Conservation (phyloP, 2,113 vertebrate species). For the Trematomus loennbergii region DNA sequence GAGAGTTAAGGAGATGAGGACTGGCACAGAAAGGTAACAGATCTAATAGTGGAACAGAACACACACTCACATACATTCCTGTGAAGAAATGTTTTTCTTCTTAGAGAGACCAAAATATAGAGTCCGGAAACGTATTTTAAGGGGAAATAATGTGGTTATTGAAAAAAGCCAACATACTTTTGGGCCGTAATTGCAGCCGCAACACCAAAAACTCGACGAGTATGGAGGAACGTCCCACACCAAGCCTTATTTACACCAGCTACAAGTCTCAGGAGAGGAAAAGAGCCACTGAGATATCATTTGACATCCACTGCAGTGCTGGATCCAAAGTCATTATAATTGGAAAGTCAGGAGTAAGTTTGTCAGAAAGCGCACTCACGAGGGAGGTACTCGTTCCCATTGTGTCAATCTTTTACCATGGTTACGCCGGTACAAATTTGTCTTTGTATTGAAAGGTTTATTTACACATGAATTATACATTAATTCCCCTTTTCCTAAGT, state of each 20-base stretch:
- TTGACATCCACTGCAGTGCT: conserved; percentile 54
- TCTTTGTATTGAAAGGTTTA: conserved; percentile 64
- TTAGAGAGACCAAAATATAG: neutral
- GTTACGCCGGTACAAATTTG: conserved; percentile 51
- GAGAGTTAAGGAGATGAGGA: conserved; percentile 4
- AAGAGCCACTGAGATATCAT: conserved; percentile 55
- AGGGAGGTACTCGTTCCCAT: conserved; percentile 64
- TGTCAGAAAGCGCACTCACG: conserved; percentile 60
- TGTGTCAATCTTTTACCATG: conserved; percentile 72
- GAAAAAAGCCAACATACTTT: conserved; percentile 15
- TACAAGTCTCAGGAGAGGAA: conserved; percentile 38
- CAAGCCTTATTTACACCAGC: conserved; percentile 62
- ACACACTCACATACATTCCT: neutral
- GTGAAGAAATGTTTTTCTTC: neutral
- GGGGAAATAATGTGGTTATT: conserved; percentile 16
- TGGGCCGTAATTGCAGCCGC: conserved; percentile 35
- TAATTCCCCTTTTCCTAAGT: conserved; percentile 45
- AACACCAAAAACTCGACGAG: conserved; percentile 24
- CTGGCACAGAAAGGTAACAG: conserved; percentile 4
- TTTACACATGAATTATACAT: conserved; percentile 72
- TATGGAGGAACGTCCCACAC: conserved; percentile 35
- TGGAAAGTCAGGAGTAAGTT: conserved; percentile 70
- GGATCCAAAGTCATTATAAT: conserved; percentile 74
- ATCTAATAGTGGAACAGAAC: conserved; percentile 7
- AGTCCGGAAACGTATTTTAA: conserved; percentile 9